Evolutionary conservation across 2,888 invertebrate genomes (phyloP).

Genomic region (Rhamnusium bicolor): DNA sequence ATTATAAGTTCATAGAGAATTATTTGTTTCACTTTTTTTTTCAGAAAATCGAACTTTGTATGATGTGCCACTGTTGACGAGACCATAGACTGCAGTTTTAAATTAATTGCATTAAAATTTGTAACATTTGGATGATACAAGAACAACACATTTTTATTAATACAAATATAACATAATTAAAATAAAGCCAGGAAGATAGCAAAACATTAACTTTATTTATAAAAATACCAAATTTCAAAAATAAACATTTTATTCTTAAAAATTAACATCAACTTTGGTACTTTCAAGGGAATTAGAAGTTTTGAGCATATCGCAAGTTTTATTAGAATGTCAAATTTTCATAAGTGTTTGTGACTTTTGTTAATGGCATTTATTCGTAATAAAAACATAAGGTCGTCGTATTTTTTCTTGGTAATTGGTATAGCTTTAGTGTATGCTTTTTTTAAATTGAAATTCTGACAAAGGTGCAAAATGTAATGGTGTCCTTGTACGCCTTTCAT

Average conservation of each 20-base stretch:
- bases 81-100: neutral
- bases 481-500: slow-evolving; percentile 15
- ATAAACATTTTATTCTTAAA: neutral
- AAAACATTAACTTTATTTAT: neutral
- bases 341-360: neutral
- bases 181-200: neutral
- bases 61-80: neutral
- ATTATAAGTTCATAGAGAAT: neutral
- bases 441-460: slow-evolving; percentile 22
- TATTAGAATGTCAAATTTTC: neutral
- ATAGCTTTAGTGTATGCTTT: neutral
- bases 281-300: neutral
- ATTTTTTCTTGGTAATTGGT: slow-evolving; percentile 17
- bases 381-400: slow-evolving; percentile 30
- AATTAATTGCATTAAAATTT: neutral
- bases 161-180: no score
- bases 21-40: neutral
- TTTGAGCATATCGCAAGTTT: no score
- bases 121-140: neutral
- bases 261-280: neutral
- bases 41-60: neutral
- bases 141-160: neutral
- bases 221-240: neutral
- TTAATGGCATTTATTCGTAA: slow-evolving; percentile 24
- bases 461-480: slow-evolving; percentile 11